These are phyloP conservation scores for Adelphocoris suturalis DNA, from an alignment of 2,888 invertebrate species.

Conservation along the genomic window DNA sequence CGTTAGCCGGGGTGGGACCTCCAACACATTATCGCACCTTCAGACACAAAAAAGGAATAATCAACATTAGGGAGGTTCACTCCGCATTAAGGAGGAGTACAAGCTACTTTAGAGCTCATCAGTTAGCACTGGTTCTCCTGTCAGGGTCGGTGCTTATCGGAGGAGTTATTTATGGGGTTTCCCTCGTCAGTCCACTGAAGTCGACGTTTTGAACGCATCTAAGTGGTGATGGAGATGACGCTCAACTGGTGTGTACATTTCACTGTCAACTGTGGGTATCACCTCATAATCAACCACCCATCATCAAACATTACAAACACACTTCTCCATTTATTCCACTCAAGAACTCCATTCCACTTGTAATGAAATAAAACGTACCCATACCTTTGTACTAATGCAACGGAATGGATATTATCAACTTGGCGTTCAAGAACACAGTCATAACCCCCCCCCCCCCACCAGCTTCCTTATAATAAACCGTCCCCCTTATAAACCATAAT, in stretches of 20 bases:
- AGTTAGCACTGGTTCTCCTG: background rate
- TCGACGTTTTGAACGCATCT: background rate
- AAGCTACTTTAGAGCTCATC: background rate
- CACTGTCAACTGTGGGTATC: background rate
- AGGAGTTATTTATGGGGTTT: conserved; percentile 13
- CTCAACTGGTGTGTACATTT: background rate
- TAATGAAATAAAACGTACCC: too few species aligned
- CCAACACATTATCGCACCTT: too few species aligned
- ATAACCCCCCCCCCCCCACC: too few species aligned
- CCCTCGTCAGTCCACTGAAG: background rate
- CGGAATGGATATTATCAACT: too few species aligned
- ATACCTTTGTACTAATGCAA: too few species aligned
- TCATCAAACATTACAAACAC: background rate
- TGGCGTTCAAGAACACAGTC: too few species aligned
- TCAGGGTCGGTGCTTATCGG: conserved; percentile 11
- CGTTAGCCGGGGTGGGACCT: too few species aligned
- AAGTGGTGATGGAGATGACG: background rate
- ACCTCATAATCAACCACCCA: background rate
- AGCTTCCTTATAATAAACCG: too few species aligned
- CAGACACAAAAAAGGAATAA: background rate
- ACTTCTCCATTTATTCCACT: background rate
- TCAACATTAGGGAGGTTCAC: background rate
- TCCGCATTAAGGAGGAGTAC: background rate
- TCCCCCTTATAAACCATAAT: too few species aligned
- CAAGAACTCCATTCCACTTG: too few species aligned